Evolutionary conservation across 2,113 vertebrate genomes (phyloP).

Genomic region (Anthoscopus minutus): DNA sequence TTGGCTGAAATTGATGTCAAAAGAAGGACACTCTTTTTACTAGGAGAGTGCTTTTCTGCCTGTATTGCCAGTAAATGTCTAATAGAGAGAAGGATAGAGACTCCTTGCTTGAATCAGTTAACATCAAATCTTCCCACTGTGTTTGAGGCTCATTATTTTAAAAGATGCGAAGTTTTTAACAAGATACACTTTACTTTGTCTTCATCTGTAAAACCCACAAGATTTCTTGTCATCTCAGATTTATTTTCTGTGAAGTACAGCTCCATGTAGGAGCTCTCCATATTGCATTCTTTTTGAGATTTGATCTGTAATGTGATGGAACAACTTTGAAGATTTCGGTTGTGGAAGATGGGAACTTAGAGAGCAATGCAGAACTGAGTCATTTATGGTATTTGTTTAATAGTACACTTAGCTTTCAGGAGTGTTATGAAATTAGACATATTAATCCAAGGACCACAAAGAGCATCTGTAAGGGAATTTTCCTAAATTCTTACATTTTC

Average conservation of each 20-base stretch:
- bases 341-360: not conserved
- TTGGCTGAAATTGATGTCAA: not conserved
- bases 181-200: not conserved
- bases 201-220: not conserved
- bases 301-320: not conserved
- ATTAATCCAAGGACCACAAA: too few species aligned
- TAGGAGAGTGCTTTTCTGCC: not conserved
- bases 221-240: not conserved
- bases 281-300: not conserved
- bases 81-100: not conserved
- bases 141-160: not conserved
- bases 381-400: not conserved
- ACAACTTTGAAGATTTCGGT: not conserved
- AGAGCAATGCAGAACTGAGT: not conserved
- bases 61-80: not conserved
- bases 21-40: not conserved
- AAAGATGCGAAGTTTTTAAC: not conserved
- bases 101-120: not conserved
- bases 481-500: not conserved
- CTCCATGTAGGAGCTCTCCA: not conserved
- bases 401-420: not conserved
- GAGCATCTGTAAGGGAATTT: too few species aligned
- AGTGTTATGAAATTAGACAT: too few species aligned
- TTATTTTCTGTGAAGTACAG: not conserved
- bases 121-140: not conserved